Percentiles rank a stretch among this genome's conserved stretches.
Evolutionary conservation across 2,888 invertebrate genomes (phyloP).

Genomic region (Phoronis australis): DNA sequence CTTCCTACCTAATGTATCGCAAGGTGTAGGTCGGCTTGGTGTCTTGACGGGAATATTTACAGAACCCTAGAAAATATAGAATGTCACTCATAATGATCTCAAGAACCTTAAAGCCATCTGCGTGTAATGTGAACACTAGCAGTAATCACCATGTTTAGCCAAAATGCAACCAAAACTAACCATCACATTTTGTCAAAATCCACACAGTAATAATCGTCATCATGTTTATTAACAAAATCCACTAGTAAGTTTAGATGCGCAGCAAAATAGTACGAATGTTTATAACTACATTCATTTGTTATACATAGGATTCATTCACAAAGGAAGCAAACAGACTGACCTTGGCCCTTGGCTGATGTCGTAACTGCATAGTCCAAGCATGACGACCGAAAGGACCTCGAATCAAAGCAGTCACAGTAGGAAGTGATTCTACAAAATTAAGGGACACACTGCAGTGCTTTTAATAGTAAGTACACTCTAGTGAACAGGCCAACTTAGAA

Average conservation of each 20-base stretch:
- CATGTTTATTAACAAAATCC: too few species aligned
- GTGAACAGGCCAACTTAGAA: too few species aligned
- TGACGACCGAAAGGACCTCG: constrained; percentile 90
- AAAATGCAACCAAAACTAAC: too few species aligned
- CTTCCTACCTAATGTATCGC: constrained; percentile 66
- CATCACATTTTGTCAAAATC: too few species aligned
- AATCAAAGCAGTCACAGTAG: constrained; percentile 81
- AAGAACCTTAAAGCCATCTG: not conserved
- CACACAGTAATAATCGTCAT: too few species aligned
- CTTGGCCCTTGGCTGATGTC: constrained; percentile 75
- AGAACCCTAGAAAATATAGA: not conserved
- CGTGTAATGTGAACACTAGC: too few species aligned
- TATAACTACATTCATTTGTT: not conserved
- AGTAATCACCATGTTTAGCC: too few species aligned
- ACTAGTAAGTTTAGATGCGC: too few species aligned
- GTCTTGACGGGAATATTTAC: too few species aligned
- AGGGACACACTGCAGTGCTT: too few species aligned
- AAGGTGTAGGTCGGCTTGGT: constrained; percentile 68
- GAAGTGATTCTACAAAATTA: constrained; percentile 77
- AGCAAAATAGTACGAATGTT: constrained; percentile 13
- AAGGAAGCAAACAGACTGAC: not conserved
- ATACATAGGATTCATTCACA: not conserved
- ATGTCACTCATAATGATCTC: not conserved
- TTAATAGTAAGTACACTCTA: too few species aligned
- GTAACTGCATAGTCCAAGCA: constrained; percentile 70